Evolutionary conservation across 1,140 invertebrate genomes (phyloP), one percentile per base, ranked within the genome.

Genomic region (Calycopis cecrops): DNA sequence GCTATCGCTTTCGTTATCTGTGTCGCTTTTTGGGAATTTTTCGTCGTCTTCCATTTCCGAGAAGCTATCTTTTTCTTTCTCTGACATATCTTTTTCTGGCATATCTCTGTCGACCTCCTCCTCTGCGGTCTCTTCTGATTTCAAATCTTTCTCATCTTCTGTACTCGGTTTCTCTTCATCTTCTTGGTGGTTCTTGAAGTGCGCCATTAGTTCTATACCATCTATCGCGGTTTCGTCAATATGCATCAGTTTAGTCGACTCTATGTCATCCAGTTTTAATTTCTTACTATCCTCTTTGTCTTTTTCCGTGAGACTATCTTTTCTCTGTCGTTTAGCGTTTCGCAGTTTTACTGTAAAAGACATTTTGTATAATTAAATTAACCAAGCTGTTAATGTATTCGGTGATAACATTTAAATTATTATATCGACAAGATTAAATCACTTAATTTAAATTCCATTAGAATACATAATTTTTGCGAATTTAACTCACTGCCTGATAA

Each of bases 251-350:
- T 82, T 82, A 12, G 57, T 71, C 0, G 59, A 53, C 10, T 84
- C 80, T 0, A 44, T 9, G 0, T 85, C 83, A 0, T 79, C 70
- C 1, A 64, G 11, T 85, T 76, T 88, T 54, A 60, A 65, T 28
- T 75, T 90, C 69, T 74, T 89, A 53, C 50, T 69, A 60, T 70
- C 88, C 9, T 44, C 85, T 16, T 87, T 87, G 4, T 88, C 88
- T 48, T 83, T 86, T 9, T 88, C 87, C 1, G 88, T 85, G 0
- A 82, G 72, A 64, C 90, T 91, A 60, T 91, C 90, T 53, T 90
- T 90, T 8, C 90, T 75, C 47, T 88, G 84, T 1, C 90, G 78
- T 71, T 91, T 91, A 9, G 81, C 78, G 35, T 88, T 89, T 54
- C 89, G 79, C 37, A 89, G 85, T 76, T 89, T 90, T 1, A 68